Evolutionary conservation across 2,888 invertebrate species (phyloP).

Genomic region (Drosophila subquinaria): DNA sequence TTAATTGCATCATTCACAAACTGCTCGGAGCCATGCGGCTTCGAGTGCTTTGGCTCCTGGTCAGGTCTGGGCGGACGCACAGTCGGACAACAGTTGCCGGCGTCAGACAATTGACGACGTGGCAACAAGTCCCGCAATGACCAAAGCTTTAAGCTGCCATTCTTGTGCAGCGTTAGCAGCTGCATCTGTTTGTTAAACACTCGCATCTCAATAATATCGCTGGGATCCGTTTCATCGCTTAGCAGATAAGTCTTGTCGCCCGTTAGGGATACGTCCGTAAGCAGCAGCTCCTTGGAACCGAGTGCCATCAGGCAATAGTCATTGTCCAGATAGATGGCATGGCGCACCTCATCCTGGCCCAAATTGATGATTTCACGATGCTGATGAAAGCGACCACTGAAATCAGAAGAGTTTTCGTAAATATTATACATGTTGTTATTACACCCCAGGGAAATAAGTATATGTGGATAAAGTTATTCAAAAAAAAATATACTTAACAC

Average conservation of each 20-base stretch:
- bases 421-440: too few species aligned
- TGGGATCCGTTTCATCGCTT: constrained; percentile 58
- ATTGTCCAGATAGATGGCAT: constrained; percentile 76
- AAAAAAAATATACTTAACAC: too few species aligned
- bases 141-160: constrained; percentile 83
- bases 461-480: too few species aligned
- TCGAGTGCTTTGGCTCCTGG: constrained; percentile 17
- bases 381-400: constrained; percentile 84
- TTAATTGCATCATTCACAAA: constrained; percentile 45
- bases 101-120: constrained; percentile 17
- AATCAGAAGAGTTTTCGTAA: neutral
- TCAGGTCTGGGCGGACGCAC: constrained; percentile 18
- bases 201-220: constrained; percentile 70
- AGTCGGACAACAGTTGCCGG: constrained; percentile 22
- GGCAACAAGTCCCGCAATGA: constrained; percentile 52
- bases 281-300: constrained; percentile 71
- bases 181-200: constrained; percentile 77
- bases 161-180: constrained; percentile 81
- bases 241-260: constrained; percentile 74
- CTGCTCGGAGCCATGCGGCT: constrained; percentile 40
- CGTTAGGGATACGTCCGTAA: constrained; percentile 82
- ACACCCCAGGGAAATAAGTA: too few species aligned
- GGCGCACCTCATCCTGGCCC: constrained; percentile 66
- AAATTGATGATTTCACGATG: constrained; percentile 84
- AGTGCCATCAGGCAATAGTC: constrained; percentile 83